Base-by-base conservation (phyloP, 1,140 invertebrate genomes). In the Liolophura sinensis region DNA sequence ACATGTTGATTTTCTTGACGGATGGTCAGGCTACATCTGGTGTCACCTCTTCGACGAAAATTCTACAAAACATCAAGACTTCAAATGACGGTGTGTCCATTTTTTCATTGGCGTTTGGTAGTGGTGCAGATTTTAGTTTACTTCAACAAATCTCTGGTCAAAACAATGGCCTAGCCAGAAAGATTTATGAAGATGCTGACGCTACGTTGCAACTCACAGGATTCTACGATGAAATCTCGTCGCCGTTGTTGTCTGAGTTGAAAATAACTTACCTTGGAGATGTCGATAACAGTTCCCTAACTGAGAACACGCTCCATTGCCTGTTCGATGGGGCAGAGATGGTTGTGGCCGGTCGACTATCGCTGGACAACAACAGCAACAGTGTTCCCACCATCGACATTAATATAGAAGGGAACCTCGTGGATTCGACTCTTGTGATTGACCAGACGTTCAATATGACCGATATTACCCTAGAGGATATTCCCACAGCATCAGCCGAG, bases 141-240 rank as follows among this genome's bases (percentile, higher is more conserved):
- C 80, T 92, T 3, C 87, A 89, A 69, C 89, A 89, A 76, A 65
- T 92, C 12, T 88, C 90, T 0, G 78, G 90, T 18, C 86, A 88
- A 65, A 91, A 91, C 79, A 78, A 86, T 22, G 91, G 90, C 4
- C 89, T 91, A 77, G 88, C 89, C 65, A 84, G 90, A 25, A 89
- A 89, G 77, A 92, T 92, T 60, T 92, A 92, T 78, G 90, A 91
- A 81, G 90, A 88, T 47, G 85, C 89, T 0, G 91, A 92, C 80
- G 89, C 91, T 7, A 86, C 87, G 56, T 80, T 91, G 20, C 91
- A 92, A 80, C 84, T 92, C 12, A 85, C 87, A 48, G 87, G 89
- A 73, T 92, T 92, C 82, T 92, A 91, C 83, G 84, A 87, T 52
- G 87, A 91, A 81, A 88, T 92, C 51, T 88, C 90, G 5, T 90